Evolutionary conservation across 1,140 invertebrate species (phyloP), one percentile per base, ranked within the genome.

Genomic region (Nasonia giraulti): DNA sequence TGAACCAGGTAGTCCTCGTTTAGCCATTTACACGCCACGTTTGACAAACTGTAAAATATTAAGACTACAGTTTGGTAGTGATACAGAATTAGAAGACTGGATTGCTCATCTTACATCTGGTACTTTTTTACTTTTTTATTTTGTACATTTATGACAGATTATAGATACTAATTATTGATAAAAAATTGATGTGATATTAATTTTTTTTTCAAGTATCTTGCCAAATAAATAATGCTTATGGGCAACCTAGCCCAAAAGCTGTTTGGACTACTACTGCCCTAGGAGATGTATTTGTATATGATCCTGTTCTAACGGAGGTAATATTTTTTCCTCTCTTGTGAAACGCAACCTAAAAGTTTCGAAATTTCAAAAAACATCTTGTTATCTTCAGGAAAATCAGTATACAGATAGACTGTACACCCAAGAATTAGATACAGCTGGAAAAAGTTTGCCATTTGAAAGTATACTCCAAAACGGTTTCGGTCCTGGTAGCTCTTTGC

Each of bases 1-100:
- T 90, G 96, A 97, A 91, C 96, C 96, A 50, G 96, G 96, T 62
- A 94, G 93, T 90, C 96, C 96, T 3, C 93, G 96, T 83, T 92
- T 97, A 80, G 95, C 95, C 2, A 93, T 97, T 87, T 94, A 96
- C 89, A 95, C 96, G 5, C 95, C 96, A 17, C 93, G 94, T 87
- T 92, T 96, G 88, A 91, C 94, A 10, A 86, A 89, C 50, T 91
- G 89, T 10, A 92, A 93, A 87, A 88, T 92, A 80, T 93, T 97
- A 11, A 95, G 95, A 91, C 91, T 98, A 83, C 95, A 96, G 92
- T 96, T 97, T 92, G 91, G 94, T 27, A 95, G 95, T 87, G 97
- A 98, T 91, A 95, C 95, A 68, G 96, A 97, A 92, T 94, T 97
- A 92, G 97, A 97, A 93, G 97, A 98, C 90, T 98, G 97, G 97